A percentile compares a stretch with the other conserved stretches of the same genome.
phyloP scores from a whole-genome alignment of 2,797 vertebrate species.

The Catamblyrhynchus diadema region DNA sequence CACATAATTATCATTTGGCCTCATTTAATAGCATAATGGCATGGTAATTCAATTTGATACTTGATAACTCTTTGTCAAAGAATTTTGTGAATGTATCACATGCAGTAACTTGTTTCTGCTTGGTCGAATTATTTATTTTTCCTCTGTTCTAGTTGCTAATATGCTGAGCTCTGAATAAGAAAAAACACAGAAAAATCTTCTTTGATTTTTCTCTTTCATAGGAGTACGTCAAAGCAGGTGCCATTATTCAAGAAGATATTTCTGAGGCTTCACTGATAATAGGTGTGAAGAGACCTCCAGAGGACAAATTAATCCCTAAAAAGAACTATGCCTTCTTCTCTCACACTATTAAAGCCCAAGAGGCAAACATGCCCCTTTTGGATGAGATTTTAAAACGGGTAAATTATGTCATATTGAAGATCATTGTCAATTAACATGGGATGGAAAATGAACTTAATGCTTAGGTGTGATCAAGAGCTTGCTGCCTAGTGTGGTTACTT shows the following conservation, averaged over 20 bases:
- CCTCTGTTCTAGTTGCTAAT: background rate
- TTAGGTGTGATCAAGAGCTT: background rate
- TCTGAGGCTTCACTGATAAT: constrained; percentile 91
- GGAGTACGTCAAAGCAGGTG: constrained; percentile 92
- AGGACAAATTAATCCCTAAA: constrained; percentile 87
- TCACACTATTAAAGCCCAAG: constrained; percentile 98
- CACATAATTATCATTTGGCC: background rate
- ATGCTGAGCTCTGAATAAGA: background rate
- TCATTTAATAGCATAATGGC: background rate
- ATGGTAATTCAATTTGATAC: background rate
- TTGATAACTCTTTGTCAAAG: background rate
- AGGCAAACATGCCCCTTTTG: constrained; percentile 93
- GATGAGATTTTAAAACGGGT: constrained; percentile 93
- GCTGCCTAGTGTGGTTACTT: background rate
- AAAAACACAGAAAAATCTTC: background rate
- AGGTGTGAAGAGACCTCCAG: constrained; percentile 91
- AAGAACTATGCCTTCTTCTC: constrained; percentile 98
- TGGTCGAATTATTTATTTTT: background rate
- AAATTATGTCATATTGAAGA: background rate
- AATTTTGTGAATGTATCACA: background rate
- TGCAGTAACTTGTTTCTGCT: background rate
- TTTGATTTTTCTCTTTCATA: constrained; percentile 35
- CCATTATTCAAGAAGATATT: constrained; percentile 92
- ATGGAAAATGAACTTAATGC: background rate
- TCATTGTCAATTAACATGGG: background rate